Evolutionary conservation across 2,113 vertebrate genomes (phyloP), one percentile per base, ranked within the genome.

Genomic region (Zeus faber): DNA sequence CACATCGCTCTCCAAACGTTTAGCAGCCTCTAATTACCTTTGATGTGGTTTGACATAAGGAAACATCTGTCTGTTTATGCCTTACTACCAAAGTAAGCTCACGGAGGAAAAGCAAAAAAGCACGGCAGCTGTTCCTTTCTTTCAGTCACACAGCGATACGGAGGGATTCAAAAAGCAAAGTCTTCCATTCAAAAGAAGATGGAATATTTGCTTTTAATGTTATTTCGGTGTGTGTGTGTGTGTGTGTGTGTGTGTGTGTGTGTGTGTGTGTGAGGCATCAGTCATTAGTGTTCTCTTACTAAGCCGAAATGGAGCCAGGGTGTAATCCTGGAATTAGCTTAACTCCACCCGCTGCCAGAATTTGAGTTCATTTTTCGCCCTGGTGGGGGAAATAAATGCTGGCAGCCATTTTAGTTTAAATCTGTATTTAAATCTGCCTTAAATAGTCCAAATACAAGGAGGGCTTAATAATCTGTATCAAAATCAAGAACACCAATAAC

Each of bases 1-100:
- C n/a, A n/a, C n/a, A n/a, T n/a, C n/a, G 27, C 33, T 26, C 55
- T 51, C 22, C 29, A 54, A 74, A 70, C 47, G 41, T 41, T 52
- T 63, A 61, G 65, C 44, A 49, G 29, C 35, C 4, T 57, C 18
- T 46, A 47, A 76, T 74, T 72, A 58, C 49, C 45, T 54, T 37
- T 57, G 65, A 66, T 59, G 52, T 41, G 37, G 54, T 62, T 53
- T 59, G 37, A 73, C 49, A 35, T 47, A 18, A 31, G 54, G 26
- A 62, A 74, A 62, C 64, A 72, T 58, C 60, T 67, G 52, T 62
- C 25, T 40, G 39, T 33, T 50, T 63, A 11, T 39, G 37, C 18
- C 11, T 53, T 44, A 49, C 29, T 54, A 46, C 25, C 50, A 57
- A 46, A 49, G 22, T 50, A 58, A 70, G 49, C 45, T 31, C n/a